These are phyloP conservation scores for Phalangium opilio DNA, from an alignment of 2,888 invertebrate species.

Conservation along the genomic window DNA sequence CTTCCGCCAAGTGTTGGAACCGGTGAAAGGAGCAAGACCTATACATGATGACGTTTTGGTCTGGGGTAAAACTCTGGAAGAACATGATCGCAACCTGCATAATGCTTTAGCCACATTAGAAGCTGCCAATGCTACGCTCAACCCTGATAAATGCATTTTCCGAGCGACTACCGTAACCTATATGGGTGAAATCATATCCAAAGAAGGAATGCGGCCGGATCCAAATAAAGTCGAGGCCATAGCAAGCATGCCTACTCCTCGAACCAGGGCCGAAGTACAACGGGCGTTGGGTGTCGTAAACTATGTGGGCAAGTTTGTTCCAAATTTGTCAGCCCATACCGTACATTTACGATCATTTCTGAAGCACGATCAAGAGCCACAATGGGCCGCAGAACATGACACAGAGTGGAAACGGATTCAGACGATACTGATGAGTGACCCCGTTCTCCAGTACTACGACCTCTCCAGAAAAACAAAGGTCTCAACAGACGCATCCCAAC, in stretches of 20 bases:
- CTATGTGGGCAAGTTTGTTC: background rate
- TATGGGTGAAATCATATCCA: slow-evolving; percentile 6
- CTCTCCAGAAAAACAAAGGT: slow-evolving; percentile 12
- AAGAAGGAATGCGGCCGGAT: slow-evolving; percentile 5
- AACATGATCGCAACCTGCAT: slow-evolving; percentile 4
- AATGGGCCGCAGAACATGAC: background rate
- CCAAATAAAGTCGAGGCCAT: slow-evolving; percentile 4
- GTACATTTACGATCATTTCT: background rate
- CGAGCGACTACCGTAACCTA: slow-evolving; percentile 1
- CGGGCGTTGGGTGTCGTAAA: background rate
- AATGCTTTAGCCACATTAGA: background rate
- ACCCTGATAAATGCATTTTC: slow-evolving; percentile 1
- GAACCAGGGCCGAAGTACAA: background rate
- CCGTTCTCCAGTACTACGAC: slow-evolving; percentile 26
- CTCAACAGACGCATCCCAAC: background rate
- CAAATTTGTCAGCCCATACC: background rate
- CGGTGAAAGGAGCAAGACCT: background rate
- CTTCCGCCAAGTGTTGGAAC: background rate
- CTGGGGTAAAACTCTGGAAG: background rate
- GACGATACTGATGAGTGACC: slow-evolving; percentile 20
- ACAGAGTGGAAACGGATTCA: background rate
- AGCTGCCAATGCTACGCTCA: slow-evolving; percentile 1
- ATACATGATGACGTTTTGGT: slow-evolving; percentile 2
- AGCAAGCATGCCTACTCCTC: background rate
- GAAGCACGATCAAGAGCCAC: background rate